Conservation (phyloP, 2,113 vertebrate genomes). For the Nycticryphes semicollaris region DNA sequence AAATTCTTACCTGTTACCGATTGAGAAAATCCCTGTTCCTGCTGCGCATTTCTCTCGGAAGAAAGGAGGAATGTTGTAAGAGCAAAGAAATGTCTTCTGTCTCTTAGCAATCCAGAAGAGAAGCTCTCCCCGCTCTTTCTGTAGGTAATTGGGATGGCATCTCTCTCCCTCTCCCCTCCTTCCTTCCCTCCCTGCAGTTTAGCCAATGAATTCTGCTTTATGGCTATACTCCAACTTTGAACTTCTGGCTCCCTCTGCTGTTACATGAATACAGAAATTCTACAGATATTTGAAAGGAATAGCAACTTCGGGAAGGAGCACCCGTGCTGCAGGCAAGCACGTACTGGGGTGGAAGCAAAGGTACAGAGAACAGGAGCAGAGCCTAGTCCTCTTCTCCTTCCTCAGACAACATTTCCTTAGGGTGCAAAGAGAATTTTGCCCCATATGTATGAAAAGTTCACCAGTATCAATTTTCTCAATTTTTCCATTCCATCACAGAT, state of each 20-base stretch:
- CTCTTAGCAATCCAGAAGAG: neutral
- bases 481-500: neutral
- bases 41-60: neutral
- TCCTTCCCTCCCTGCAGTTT: neutral
- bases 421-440: neutral
- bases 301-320: neutral
- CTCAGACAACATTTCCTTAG: neutral
- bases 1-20: constrained; percentile 42
- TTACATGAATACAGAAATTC: neutral
- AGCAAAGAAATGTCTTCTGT: neutral
- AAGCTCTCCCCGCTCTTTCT: neutral
- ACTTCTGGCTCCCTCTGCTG: constrained; percentile 67
- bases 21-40: neutral
- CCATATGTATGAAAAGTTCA: rapidly evolving
- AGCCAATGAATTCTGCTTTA: constrained; percentile 18
- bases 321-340: rapidly evolving
- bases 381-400: neutral
- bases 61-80: neutral
- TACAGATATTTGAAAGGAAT: neutral
- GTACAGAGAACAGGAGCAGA: neutral
- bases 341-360: neutral
- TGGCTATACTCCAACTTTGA: neutral
- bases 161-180: neutral
- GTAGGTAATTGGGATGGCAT: constrained; percentile 17
- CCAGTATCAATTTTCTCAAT: neutral